phyloP scores from a whole-genome alignment of 2,797 vertebrate genomes.

The Sebastes umbrosus region DNA sequence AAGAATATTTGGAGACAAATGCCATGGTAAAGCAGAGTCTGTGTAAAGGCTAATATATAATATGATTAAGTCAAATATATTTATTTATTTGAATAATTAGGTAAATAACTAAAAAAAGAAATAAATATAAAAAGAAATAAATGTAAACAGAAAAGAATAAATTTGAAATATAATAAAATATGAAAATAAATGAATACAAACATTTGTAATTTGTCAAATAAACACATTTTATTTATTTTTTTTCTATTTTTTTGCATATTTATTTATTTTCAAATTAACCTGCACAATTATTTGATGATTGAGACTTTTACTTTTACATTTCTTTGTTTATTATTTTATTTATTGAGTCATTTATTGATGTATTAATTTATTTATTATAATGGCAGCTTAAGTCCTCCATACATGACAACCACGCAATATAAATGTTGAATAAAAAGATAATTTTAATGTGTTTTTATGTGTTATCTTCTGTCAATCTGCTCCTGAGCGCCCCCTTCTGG shows the following conservation, averaged over 20 bases:
- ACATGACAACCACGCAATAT: neutral
- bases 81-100: neutral
- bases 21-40: too few species aligned
- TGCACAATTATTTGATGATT: neutral
- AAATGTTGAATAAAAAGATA: neutral
- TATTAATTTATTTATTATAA: neutral
- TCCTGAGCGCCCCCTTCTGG: constrained; percentile 43
- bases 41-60: neutral
- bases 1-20: neutral
- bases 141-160: neutral
- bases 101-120: neutral
- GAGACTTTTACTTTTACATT: neutral
- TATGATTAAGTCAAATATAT: neutral
- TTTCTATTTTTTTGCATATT: neutral
- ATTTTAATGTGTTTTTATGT: neutral
- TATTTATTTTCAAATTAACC: neutral
- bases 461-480: neutral
- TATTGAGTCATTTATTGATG: neutral
- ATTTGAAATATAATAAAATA: neutral
- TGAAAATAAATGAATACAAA: neutral
- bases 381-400: neutral
- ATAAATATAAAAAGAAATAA: neutral
- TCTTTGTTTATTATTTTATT: neutral
- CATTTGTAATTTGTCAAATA: neutral
- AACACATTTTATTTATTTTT: neutral